phyloP scores from a whole-genome alignment of 1,140 invertebrate species.

The Holcopasites calliopsidis region DNA sequence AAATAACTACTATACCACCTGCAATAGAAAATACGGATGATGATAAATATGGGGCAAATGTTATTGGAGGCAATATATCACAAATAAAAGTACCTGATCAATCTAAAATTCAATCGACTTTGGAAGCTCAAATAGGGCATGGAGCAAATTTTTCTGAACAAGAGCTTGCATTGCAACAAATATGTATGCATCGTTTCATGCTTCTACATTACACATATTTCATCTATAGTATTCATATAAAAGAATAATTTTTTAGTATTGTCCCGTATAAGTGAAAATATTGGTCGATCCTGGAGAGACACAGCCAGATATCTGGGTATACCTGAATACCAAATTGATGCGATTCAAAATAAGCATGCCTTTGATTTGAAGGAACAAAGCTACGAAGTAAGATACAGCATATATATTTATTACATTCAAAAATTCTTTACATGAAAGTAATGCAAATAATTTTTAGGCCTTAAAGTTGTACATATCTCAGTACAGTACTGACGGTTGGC shows the following conservation, averaged over 20 bases:
- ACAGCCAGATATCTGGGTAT: constrained; percentile 79
- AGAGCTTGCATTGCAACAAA: constrained; percentile 24
- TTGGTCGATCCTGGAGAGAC: constrained; percentile 80
- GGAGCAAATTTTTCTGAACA: not conserved
- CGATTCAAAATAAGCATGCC: constrained; percentile 72
- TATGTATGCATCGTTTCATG: constrained; percentile 20
- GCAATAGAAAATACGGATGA: not conserved
- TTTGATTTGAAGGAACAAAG: constrained; percentile 61
- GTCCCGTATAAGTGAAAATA: constrained; percentile 68
- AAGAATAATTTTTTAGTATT: constrained; percentile 63
- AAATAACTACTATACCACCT: not conserved
- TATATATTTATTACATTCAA: constrained; percentile 20
- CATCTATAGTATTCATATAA: not conserved
- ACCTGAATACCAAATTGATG: constrained; percentile 79
- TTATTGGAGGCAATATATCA: not conserved
- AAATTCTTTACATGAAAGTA: constrained; percentile 12
- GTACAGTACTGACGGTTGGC: constrained; percentile 60
- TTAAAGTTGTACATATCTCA: constrained; percentile 64
- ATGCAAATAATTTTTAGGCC: constrained; percentile 60
- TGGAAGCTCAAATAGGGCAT: not conserved
- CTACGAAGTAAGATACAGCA: constrained; percentile 55
- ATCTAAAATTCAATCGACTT: not conserved
- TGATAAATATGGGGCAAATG: not conserved
- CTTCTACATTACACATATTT: not conserved
- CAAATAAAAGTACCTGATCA: not conserved